Evolutionary conservation across 2,888 invertebrate species (phyloP), one percentile per base, ranked within the genome.

Genomic region (Latrodectus hesperus): DNA sequence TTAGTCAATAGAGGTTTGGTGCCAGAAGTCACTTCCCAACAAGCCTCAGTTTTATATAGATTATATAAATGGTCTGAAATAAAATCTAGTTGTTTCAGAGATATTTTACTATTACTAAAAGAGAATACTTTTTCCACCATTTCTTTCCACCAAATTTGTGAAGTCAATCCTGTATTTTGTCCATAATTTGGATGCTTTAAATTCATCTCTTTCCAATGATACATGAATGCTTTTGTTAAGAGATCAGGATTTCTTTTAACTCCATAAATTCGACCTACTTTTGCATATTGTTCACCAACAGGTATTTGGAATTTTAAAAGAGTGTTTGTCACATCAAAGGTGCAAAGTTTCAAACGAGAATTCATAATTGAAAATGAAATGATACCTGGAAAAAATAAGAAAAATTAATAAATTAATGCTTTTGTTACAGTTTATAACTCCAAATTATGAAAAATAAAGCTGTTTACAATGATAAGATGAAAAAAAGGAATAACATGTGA

Each of bases 291-390:
- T 90, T 95, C 93, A 90, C 95, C 96, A n/a, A 95, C 95, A 76
- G 95, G 93, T 14, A 94, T 93, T 75, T 94, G 94, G 91, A 96
- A 95, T 90, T 95, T 94, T 60, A 98, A 92, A 70, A 98, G 92
- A 0, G 98, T 98, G 90, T 96, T 96, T 16, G 96, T 97, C 80
- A 96, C 95, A 92, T 98, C 98, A 92, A 98, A 97, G 14, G 98
- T 98, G 78, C 98, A 83, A 14, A 89, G 75, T 51, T 79, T 88
- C 65, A 84, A 71, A 38, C 80, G 55, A 51, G 70, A 60, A 72
- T 55, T 78, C 68, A 88, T 82, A 9, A 73, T 60, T 10, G 16
- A 9, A 60, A 6, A 38, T 6, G 6, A 38, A 38, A 38, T 38
- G 1, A 38, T 38, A 38, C 38, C 38, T 38, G 38, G 6, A 38